phyloP scores from a whole-genome alignment of 64 coral and sea anemone species.

The Anthopleura sola region DNA sequence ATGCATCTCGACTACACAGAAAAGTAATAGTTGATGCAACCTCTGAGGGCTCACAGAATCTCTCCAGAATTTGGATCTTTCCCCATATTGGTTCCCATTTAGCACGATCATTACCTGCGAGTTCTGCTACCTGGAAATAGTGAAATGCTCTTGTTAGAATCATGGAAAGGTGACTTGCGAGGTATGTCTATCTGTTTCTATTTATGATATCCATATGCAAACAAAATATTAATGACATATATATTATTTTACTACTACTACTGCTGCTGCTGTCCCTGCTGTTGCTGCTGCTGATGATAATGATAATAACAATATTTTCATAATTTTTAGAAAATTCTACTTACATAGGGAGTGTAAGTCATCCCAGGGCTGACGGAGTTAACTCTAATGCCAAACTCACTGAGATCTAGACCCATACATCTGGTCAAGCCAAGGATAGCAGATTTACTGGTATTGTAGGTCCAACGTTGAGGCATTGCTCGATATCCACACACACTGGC shows the following conservation, averaged over 20 bases:
- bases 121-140: neutral
- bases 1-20: constrained; percentile 63
- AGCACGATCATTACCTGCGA: neutral
- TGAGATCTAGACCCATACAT: constrained; percentile 61
- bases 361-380: constrained; percentile 42
- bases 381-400: constrained; percentile 51
- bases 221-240: neutral
- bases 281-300: no score
- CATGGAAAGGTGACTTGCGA: neutral
- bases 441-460: constrained; percentile 40
- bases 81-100: constrained; percentile 24
- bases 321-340: no score
- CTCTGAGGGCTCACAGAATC: constrained; percentile 48
- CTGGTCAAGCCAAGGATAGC: constrained; percentile 39
- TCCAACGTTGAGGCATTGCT: constrained; percentile 28
- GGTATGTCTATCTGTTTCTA: no score
- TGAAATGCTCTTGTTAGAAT: neutral
- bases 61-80: neutral
- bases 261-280: no score
- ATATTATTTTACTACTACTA: no score
- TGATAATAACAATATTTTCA: no score
- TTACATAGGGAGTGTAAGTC: constrained; percentile 7
- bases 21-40: constrained; percentile 54
- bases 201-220: no score
- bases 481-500: constrained; percentile 39